phyloP scores from a whole-genome alignment of 2,888 invertebrate genomes.

The Bibio marci region DNA sequence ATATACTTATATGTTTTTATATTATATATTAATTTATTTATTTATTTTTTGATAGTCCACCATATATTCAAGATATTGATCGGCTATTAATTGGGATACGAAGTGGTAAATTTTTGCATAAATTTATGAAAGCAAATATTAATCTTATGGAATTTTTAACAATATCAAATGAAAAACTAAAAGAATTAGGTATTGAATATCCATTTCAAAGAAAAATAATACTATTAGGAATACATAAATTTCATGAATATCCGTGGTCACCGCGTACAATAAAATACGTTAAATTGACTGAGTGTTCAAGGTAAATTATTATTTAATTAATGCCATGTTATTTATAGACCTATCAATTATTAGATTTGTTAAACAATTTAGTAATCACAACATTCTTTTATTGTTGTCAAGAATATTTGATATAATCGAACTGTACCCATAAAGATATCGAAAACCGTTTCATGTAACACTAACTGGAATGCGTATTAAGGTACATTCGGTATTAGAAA shows the following conservation, averaged over 20 bases:
- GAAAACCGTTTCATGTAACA: no score
- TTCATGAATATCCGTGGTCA: conserved; percentile 1
- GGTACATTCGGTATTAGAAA: no score
- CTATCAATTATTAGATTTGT: no score
- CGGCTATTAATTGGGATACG: conserved; percentile 18
- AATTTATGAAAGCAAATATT: conserved; percentile 20
- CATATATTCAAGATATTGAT: conserved; percentile 26
- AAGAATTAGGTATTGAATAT: conserved; percentile 19
- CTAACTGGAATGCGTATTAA: no score
- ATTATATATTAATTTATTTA: not conserved
- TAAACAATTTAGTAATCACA: no score
- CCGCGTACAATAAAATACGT: no score
- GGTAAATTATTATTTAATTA: no score
- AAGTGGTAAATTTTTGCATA: conserved; percentile 16
- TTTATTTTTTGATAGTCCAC: conserved; percentile 20
- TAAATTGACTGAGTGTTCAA: no score
- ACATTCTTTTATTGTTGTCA: no score
- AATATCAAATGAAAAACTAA: conserved; percentile 19
- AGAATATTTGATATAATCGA: no score
- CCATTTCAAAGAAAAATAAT: conserved; percentile 23
- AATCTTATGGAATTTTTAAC: conserved; percentile 21
- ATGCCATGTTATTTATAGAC: no score
- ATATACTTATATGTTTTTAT: not conserved
- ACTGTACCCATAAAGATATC: no score
- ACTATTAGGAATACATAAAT: conserved; percentile 22